A percentile compares a stretch with the other conserved stretches of the same genome.
Evolutionary conservation across 2,797 vertebrate genomes (phyloP).

Genomic region (Argentina silus): DNA sequence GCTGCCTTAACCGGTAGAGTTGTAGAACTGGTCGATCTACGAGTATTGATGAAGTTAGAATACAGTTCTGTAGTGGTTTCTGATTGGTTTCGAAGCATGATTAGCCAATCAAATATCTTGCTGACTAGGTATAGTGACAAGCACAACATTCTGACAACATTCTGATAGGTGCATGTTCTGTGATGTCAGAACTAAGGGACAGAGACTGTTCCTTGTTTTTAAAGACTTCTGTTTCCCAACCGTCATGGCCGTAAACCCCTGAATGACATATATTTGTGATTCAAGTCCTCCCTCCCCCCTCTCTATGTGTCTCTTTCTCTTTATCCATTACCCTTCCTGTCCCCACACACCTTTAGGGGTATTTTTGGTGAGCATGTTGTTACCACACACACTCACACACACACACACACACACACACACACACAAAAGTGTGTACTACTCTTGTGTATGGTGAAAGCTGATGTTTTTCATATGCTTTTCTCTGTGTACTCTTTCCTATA

Average conservation of each 20-base stretch:
- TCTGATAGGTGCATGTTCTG: background rate
- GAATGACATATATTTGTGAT: background rate
- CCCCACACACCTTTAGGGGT: no score
- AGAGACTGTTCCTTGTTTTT: background rate
- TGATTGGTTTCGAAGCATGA: background rate
- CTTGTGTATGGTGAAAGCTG: slow-evolving; percentile 5
- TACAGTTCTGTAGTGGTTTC: background rate
- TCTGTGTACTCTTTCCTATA: slow-evolving; percentile 37
- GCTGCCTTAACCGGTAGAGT: no score
- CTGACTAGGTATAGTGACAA: no score
- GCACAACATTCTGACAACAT: background rate
- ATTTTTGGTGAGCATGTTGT: no score
- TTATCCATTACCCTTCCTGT: background rate
- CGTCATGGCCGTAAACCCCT: background rate
- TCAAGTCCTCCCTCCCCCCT: background rate
- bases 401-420: background rate
- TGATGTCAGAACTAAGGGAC: background rate
- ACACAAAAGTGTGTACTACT: slow-evolving; percentile 3
- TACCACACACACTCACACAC: no score
- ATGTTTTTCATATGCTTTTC: slow-evolving; percentile 26
- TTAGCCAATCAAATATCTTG: no score
- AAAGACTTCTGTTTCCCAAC: background rate
- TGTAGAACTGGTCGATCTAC: no score
- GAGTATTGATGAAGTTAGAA: background rate
- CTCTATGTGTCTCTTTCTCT: slow-evolving; percentile 26